These are phyloP conservation scores for Taphrorychus bicolor DNA, from an alignment of 2,888 invertebrate genomes.

Conservation along the genomic window DNA sequence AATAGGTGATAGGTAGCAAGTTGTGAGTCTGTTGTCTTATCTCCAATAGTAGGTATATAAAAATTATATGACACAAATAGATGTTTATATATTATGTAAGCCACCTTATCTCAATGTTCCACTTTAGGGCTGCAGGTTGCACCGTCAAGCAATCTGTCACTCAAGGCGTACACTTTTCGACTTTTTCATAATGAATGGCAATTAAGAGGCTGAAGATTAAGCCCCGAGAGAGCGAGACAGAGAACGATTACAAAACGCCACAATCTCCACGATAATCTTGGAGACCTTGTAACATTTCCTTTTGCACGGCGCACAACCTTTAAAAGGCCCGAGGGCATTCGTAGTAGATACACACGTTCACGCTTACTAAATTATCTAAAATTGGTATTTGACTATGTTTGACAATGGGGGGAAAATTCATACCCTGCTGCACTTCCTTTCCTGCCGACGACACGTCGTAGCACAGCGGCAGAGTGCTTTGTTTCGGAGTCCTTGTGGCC, in stretches of 20 bases:
- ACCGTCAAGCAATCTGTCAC: slow-evolving; percentile 54
- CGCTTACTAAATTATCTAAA: slow-evolving; percentile 46
- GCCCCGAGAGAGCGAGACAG: slow-evolving; percentile 43
- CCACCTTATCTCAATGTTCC: neutral
- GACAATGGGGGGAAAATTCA: slow-evolving; percentile 39
- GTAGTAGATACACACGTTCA: slow-evolving; percentile 48
- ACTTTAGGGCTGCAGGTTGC: neutral
- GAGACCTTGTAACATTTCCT: slow-evolving; percentile 62
- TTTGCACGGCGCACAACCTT: slow-evolving; percentile 35
- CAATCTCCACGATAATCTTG: slow-evolving; percentile 61
- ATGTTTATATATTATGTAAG: too few relatives aligned
- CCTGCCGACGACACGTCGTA: slow-evolving; percentile 21
- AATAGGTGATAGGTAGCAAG: too few relatives aligned
- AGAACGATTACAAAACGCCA: slow-evolving; percentile 53
- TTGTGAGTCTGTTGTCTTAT: too few relatives aligned
- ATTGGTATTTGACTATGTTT: slow-evolving; percentile 39
- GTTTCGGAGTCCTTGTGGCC: slow-evolving; percentile 22
- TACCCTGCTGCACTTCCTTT: slow-evolving; percentile 34
- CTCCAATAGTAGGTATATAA: too few relatives aligned
- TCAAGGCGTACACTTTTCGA: slow-evolving; percentile 57
- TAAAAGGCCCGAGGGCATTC: slow-evolving; percentile 52
- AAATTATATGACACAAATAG: too few relatives aligned
- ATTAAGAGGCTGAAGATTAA: slow-evolving; percentile 42
- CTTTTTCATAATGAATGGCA: slow-evolving; percentile 58
- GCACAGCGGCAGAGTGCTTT: too few relatives aligned